Evolutionary conservation across 2,888 invertebrate genomes (phyloP).

Genomic region (Acleris holmiana): DNA sequence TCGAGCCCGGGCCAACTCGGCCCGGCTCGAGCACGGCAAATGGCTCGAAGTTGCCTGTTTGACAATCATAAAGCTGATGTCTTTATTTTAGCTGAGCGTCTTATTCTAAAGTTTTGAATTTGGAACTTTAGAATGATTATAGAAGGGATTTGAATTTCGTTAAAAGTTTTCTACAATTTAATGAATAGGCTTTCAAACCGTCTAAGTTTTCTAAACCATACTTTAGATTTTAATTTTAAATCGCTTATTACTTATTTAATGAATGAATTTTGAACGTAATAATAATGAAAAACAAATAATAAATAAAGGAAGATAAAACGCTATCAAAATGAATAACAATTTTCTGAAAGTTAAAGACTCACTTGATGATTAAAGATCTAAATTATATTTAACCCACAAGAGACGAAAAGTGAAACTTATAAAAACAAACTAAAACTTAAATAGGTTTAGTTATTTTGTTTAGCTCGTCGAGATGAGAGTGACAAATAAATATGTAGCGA

Average conservation of each 20-base stretch:
- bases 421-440: background rate
- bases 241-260: too few species aligned
- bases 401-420: background rate
- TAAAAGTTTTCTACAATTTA: too few species aligned
- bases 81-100: slow-evolving; percentile 63
- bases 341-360: too few species aligned
- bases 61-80: slow-evolving; percentile 71
- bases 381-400: too few species aligned
- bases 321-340: too few species aligned
- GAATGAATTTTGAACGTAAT: too few species aligned
- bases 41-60: slow-evolving; percentile 66
- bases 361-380: too few species aligned
- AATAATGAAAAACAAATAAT: too few species aligned
- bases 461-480: slow-evolving; percentile 5
- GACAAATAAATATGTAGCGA: slow-evolving; percentile 32
- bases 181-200: too few species aligned
- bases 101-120: slow-evolving; percentile 49
- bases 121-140: slow-evolving; percentile 38
- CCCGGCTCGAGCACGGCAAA: slow-evolving; percentile 43
- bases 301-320: too few species aligned
- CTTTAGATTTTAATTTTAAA: too few species aligned
- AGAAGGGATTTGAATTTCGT: slow-evolving; percentile 29
- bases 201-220: too few species aligned
- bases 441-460: slow-evolving; percentile 27
- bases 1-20: slow-evolving; percentile 36